These are phyloP conservation scores for Agrilus mali DNA, from an alignment of 2,888 invertebrate species.

Conservation along the genomic window DNA sequence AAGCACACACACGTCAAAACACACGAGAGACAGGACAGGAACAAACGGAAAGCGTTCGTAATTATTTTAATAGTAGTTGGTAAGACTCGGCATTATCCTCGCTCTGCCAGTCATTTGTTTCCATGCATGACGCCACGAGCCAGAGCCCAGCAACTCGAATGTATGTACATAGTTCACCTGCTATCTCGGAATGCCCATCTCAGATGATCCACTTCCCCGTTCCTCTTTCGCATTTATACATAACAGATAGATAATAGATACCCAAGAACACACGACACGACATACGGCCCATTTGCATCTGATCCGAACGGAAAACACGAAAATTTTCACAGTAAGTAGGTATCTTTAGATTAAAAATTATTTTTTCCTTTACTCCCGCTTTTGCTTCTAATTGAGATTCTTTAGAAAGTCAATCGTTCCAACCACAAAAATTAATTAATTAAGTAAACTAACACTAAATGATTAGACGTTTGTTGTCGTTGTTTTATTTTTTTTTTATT, in stretches of 20 bases:
- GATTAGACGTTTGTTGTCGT: too few relatives aligned
- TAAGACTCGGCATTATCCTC: slow-evolving; percentile 37
- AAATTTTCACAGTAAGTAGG: too few relatives aligned
- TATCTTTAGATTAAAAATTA: too few relatives aligned
- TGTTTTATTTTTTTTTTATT: too few relatives aligned
- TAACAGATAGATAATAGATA: slow-evolving; percentile 2
- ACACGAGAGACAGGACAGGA: slow-evolving; percentile 22
- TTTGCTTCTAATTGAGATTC: too few relatives aligned
- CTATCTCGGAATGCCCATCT: slow-evolving; percentile 25
- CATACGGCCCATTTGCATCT: too few relatives aligned
- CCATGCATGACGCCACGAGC: slow-evolving; percentile 40
- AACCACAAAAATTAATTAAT: too few relatives aligned
- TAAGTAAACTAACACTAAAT: too few relatives aligned
- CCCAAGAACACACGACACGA: too few relatives aligned
- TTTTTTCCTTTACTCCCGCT: too few relatives aligned
- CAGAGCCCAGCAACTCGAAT: slow-evolving; percentile 30
- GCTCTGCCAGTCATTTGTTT: slow-evolving; percentile 39
- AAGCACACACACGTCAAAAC: slow-evolving; percentile 22
- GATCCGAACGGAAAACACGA: too few relatives aligned
- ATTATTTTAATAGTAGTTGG: slow-evolving; percentile 37
- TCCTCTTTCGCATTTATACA: slow-evolving; percentile 14
- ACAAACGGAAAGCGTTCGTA: slow-evolving; percentile 32
- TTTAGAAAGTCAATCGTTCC: too few relatives aligned
- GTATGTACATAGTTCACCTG: slow-evolving; percentile 35
- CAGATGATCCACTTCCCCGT: slow-evolving; percentile 28